A percentile compares a stretch with the other conserved stretches of the same genome.
These are phyloP conservation scores for Crenuchus spilurus DNA, from an alignment of 2,797 vertebrate species.

Conservation along the genomic window DNA sequence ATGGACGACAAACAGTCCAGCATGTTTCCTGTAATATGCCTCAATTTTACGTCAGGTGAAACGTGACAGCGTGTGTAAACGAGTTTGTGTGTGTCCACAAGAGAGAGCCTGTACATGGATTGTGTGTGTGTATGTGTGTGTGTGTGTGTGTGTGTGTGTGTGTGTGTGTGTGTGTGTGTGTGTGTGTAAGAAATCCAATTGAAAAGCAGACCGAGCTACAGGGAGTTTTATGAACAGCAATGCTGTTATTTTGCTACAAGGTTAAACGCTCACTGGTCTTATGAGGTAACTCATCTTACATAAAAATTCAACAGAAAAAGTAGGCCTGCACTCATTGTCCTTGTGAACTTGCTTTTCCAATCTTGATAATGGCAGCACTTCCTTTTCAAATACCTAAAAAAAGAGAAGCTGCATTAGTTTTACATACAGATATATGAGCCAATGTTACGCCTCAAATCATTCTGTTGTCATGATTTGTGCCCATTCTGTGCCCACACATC, in stretches of 20 bases:
- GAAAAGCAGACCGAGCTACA: background rate
- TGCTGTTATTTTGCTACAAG: constrained; percentile 8
- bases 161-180: background rate
- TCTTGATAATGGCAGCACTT: background rate
- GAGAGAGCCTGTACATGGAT: background rate
- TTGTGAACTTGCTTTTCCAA: background rate
- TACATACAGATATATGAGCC: too few species aligned
- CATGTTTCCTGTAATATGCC: constrained; percentile 70
- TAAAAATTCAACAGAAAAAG: background rate
- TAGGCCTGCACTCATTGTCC: background rate
- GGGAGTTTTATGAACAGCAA: background rate
- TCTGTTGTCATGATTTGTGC: too few species aligned
- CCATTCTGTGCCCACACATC: too few species aligned
- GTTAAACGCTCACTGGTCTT: background rate
- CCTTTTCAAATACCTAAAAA: background rate
- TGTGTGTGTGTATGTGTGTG: background rate
- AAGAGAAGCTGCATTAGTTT: background rate
- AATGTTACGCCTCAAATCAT: too few species aligned
- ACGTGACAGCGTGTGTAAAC: constrained; percentile 17
- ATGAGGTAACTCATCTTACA: constrained; percentile 6
- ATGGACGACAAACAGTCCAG: constrained; percentile 62
- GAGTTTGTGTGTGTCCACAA: constrained; percentile 13
- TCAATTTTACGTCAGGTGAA: constrained; percentile 60
- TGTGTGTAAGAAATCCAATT: background rate
- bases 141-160: constrained; percentile 5